Conservation (phyloP, 2,113 vertebrate genomes). For the Ceuthmochares aereus region DNA sequence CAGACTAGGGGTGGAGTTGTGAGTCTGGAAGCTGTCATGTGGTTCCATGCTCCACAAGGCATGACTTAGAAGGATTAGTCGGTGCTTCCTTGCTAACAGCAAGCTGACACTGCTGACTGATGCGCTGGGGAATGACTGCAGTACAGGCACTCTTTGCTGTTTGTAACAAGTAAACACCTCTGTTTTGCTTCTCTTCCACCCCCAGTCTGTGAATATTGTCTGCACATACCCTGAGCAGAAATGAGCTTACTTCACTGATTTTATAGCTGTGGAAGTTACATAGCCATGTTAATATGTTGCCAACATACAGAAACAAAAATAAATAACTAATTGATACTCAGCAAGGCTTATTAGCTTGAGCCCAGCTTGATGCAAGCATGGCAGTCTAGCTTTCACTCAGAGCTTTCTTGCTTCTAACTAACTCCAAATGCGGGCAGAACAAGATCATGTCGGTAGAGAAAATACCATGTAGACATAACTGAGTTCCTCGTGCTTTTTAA, state of each 20-base stretch:
- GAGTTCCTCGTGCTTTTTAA: constrained; percentile 7
- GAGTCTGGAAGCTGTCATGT: not conserved
- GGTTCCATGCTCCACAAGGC: not conserved
- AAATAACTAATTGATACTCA: not conserved
- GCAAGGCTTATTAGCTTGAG: not conserved
- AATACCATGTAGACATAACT: not conserved
- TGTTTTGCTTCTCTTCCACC: not conserved
- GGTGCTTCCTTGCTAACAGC: not conserved
- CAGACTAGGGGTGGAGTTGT: not conserved
- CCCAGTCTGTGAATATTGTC: not conserved
- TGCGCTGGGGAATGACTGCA: not conserved
- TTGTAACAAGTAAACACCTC: not conserved
- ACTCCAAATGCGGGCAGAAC: not conserved
- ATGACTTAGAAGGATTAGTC: not conserved
- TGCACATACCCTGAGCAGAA: rapidly evolving
- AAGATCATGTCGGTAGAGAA: not conserved
- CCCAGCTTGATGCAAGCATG: not conserved
- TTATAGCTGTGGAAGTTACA: not conserved
- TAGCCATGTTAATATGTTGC: not conserved
- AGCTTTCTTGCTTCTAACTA: not conserved
- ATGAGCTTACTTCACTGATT: not conserved
- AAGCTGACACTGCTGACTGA: not conserved
- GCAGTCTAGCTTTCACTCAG: not conserved
- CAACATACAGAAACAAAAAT: not conserved
- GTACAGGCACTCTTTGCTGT: not conserved